phyloP scores from a whole-genome alignment of 1,140 invertebrate species.

The Anastrepha ludens region DNA sequence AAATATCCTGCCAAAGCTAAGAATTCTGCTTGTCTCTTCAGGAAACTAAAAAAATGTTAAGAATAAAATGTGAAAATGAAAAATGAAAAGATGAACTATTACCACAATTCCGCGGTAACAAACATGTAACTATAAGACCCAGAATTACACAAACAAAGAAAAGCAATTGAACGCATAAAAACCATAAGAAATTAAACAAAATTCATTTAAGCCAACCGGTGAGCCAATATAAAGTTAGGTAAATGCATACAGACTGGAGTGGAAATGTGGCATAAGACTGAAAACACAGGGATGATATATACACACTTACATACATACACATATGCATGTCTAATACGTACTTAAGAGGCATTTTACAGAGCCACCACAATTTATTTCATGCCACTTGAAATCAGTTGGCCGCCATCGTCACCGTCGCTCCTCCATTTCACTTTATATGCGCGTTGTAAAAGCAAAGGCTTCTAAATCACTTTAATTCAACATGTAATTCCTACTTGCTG shows the following conservation, averaged over 20 bases:
- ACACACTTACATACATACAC: not conserved
- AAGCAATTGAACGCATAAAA: not conserved
- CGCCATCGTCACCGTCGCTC: constrained; percentile 58
- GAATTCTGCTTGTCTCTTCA: not conserved
- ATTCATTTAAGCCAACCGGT: constrained; percentile 10
- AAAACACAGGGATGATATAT: not conserved
- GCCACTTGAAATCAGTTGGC: constrained; percentile 58
- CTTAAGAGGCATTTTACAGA: not conserved
- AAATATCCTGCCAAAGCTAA: too few relatives aligned
- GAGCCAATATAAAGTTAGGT: constrained; percentile 6
- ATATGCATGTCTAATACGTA: not conserved
- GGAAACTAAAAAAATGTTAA: not conserved
- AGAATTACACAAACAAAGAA: not conserved
- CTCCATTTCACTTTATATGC: not conserved
- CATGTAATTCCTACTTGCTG: constrained; percentile 4
- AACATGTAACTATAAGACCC: not conserved
- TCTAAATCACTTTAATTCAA: constrained; percentile 27
- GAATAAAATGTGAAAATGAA: not conserved
- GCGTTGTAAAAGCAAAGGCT: constrained; percentile 6
- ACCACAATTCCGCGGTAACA: not conserved
- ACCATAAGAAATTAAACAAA: constrained; percentile 5
- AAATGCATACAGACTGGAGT: not conserved
- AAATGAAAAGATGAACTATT: not conserved
- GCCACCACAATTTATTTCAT: not conserved
- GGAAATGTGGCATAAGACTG: not conserved